phyloP scores from a whole-genome alignment of 2,113 vertebrate genomes.

The Phylloscopus whistleri region DNA sequence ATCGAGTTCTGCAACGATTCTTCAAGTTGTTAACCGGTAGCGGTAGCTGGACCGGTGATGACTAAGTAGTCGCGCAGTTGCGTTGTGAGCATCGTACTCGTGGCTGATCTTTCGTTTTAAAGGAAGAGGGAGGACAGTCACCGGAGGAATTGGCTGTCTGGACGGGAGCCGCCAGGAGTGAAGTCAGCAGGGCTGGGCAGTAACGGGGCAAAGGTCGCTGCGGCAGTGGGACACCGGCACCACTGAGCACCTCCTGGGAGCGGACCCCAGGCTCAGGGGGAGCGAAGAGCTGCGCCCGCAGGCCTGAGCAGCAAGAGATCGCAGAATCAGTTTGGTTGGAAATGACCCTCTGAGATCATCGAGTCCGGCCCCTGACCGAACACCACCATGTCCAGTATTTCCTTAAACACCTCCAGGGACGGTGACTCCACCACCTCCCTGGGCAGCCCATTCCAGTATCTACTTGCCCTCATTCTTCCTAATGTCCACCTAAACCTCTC shows the following conservation, averaged over 20 bases:
- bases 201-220: background rate
- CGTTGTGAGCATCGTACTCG: background rate
- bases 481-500: background rate
- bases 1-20: fast-evolving
- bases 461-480: background rate
- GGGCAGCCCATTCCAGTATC: background rate
- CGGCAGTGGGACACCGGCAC: background rate
- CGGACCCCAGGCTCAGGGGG: background rate
- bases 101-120: background rate
- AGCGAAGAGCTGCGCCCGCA: background rate
- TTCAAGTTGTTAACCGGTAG: background rate
- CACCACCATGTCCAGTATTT: background rate
- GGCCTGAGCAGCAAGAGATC: background rate
- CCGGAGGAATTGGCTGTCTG: background rate
- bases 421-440: too few species aligned
- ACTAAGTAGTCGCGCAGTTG: background rate
- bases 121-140: background rate
- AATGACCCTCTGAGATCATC: background rate
- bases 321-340: background rate
- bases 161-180: background rate
- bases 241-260: background rate
- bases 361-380: background rate
- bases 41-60: background rate
- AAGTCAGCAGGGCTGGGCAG: background rate
- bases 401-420: background rate